A percentile compares a stretch with the other conserved stretches of the same genome.
phyloP scores from a whole-genome alignment of 2,113 vertebrate species.

The Stegastes partitus region DNA sequence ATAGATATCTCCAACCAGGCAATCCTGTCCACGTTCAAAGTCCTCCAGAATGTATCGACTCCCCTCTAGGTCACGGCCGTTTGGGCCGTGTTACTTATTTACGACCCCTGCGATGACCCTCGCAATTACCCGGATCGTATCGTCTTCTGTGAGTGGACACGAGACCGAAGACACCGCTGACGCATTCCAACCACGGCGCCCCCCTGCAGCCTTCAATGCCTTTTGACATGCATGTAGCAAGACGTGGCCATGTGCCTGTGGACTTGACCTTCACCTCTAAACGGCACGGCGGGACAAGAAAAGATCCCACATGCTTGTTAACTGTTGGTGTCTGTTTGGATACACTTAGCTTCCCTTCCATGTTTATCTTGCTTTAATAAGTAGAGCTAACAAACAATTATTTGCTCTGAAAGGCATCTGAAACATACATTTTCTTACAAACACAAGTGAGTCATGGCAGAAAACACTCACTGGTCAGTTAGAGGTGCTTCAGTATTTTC shows the following conservation, averaged over 20 bases:
- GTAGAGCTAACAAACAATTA: not conserved
- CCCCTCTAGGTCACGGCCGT: conserved; percentile 29
- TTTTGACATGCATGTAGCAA: conserved; percentile 40
- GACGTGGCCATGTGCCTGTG: conserved; percentile 3
- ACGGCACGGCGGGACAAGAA: not conserved
- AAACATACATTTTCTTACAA: conserved; percentile 10
- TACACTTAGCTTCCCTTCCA: not conserved
- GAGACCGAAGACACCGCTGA: conserved; percentile 40
- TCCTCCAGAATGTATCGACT: conserved; percentile 36
- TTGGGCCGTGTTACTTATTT: conserved; percentile 50
- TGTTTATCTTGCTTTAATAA: conserved; percentile 8
- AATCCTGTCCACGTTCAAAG: conserved; percentile 55
- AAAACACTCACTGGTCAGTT: conserved; percentile 37
- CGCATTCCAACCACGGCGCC: conserved; percentile 43
- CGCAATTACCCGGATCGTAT: conserved; percentile 41
- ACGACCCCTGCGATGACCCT: conserved; percentile 45
- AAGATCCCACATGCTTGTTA: not conserved
- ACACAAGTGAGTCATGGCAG: conserved; percentile 27
- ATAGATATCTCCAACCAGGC: conserved; percentile 41
- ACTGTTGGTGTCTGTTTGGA: not conserved
- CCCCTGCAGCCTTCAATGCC: conserved; percentile 37
- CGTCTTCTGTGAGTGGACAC: conserved; percentile 27
- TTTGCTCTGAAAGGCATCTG: conserved; percentile 6
- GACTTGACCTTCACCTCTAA: conserved; percentile 56
- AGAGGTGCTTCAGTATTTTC: conserved; percentile 47